Percentiles rank a stretch among this genome's conserved stretches.
Conservation (phyloP, 2,797 vertebrate genomes). For the Sebastes itinus region DNA sequence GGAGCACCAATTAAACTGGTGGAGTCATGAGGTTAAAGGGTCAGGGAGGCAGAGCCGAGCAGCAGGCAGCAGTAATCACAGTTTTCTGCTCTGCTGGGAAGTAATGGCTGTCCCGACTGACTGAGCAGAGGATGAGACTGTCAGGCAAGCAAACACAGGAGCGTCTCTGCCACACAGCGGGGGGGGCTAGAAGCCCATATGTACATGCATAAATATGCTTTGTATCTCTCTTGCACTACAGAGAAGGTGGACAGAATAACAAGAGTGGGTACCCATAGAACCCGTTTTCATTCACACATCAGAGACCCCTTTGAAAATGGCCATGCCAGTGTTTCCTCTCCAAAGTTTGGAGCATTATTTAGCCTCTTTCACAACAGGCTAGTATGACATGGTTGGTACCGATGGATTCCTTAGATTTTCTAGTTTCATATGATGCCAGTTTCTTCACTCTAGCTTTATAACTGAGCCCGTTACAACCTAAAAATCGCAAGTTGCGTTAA, state of each 20-base stretch:
- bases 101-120: constrained; percentile 15
- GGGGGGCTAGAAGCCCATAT: background rate
- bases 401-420: too few relatives aligned
- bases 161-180: background rate
- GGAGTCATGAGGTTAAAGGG: constrained; percentile 41
- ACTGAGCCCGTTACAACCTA: accelerated
- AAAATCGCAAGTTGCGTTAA: too few relatives aligned
- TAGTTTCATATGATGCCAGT: too few relatives aligned
- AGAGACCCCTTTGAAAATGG: too few relatives aligned
- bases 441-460: too few relatives aligned
- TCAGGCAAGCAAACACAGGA: background rate
- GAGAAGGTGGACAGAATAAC: background rate
- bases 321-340: too few relatives aligned
- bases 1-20: constrained; percentile 27
- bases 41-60: constrained; percentile 2
- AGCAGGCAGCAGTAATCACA: constrained; percentile 18
- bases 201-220: background rate
- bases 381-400: too few relatives aligned
- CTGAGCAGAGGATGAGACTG: constrained; percentile 12
- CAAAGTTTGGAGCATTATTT: too few relatives aligned
- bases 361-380: too few relatives aligned
- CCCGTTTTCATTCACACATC: too few relatives aligned
- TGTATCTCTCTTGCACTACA: background rate
- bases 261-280: background rate
- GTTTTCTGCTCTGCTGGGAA: constrained; percentile 35